A percentile compares a stretch with the other conserved stretches of the same genome.
Conservation (phyloP, 2,888 invertebrate species). For the Caenorhabditis parvicauda region DNA sequence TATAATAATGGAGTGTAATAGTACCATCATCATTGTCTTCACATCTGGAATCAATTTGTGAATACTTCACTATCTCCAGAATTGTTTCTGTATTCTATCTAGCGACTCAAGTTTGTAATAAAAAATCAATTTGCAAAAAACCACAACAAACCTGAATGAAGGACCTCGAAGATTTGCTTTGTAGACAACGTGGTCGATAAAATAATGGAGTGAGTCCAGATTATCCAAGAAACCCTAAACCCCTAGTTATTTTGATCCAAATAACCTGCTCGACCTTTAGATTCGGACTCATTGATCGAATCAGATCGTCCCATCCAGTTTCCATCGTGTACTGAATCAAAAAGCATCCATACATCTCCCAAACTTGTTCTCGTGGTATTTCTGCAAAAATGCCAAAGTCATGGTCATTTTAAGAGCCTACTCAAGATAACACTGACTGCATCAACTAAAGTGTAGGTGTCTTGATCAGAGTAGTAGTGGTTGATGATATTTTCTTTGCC, state of each 20-base stretch:
- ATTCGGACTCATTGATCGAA: constrained; percentile 56
- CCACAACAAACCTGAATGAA: constrained; percentile 62
- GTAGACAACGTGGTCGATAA: constrained; percentile 61
- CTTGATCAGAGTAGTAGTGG: constrained; percentile 58
- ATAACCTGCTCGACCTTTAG: constrained; percentile 37
- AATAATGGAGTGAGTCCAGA: constrained; percentile 84
- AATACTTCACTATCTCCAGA: background rate
- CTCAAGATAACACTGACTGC: constrained; percentile 52
- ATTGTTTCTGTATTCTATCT: constrained; percentile 1
- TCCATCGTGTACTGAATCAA: constrained; percentile 61
- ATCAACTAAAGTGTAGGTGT: constrained; percentile 56
- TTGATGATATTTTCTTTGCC: constrained; percentile 62
- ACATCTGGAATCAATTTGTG: constrained; percentile 67
- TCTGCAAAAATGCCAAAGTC: constrained; percentile 33
- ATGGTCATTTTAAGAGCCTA: constrained; percentile 13
- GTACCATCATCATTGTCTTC: constrained; percentile 85
- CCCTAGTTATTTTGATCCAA: background rate
- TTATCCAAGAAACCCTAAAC: constrained; percentile 85
- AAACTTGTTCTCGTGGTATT: constrained; percentile 55
- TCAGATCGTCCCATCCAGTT: constrained; percentile 59
- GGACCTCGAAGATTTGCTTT: constrained; percentile 68
- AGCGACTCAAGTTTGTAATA: background rate
- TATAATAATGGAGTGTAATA: constrained; percentile 88
- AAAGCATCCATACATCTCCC: constrained; percentile 60
- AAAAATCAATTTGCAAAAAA: background rate